These are phyloP conservation scores for Rhipidura dahli DNA, from an alignment of 2,113 vertebrate species.

Conservation along the genomic window DNA sequence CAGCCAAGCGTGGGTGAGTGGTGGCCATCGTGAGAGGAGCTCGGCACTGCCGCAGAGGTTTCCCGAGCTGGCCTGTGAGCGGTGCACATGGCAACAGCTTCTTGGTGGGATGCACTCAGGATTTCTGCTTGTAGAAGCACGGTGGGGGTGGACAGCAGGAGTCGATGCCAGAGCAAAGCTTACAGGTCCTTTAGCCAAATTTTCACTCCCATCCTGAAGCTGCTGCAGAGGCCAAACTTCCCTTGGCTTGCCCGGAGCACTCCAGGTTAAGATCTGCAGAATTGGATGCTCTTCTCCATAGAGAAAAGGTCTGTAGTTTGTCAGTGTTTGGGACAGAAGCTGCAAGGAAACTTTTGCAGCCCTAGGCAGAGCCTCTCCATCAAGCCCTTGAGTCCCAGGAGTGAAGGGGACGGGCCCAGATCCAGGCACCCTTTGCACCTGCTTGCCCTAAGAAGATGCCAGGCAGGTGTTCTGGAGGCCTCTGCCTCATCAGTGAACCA, in stretches of 20 bases:
- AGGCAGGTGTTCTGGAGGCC: background rate
- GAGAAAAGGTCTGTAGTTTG: background rate
- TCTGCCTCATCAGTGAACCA: background rate
- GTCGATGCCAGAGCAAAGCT: background rate
- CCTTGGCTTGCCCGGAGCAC: accelerated
- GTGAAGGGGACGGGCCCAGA: accelerated
- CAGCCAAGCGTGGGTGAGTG: background rate
- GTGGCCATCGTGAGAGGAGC: background rate
- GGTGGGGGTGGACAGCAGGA: background rate
- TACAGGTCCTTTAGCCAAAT: background rate
- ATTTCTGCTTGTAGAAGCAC: background rate
- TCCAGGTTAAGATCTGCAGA: background rate
- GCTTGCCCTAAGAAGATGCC: background rate
- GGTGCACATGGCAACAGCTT: background rate
- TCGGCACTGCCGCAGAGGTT: accelerated
- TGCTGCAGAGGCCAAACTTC: background rate
- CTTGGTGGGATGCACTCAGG: background rate
- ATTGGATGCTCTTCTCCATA: background rate
- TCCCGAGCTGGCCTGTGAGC: accelerated
- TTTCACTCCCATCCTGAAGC: background rate
- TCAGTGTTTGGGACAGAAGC: background rate
- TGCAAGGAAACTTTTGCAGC: background rate
- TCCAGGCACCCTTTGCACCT: background rate
- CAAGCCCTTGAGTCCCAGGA: background rate
- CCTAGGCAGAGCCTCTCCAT: background rate